phyloP scores from a whole-genome alignment of 2,113 vertebrate species.

The Rynchops niger region DNA sequence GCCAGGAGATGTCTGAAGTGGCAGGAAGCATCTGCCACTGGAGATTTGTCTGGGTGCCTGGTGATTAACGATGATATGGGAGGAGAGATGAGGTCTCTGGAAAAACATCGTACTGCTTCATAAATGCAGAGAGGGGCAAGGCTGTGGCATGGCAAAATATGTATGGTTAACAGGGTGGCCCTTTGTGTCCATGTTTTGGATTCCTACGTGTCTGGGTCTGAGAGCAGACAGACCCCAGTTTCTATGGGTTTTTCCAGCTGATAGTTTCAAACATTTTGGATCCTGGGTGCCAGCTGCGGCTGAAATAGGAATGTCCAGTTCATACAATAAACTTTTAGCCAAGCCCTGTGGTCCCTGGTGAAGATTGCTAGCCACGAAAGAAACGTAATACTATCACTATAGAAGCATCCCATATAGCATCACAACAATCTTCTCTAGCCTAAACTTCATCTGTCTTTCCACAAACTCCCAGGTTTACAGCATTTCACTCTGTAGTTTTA shows the following conservation, averaged over 20 bases:
- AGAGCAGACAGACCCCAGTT: accelerated
- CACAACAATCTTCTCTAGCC: not conserved
- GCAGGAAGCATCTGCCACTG: accelerated
- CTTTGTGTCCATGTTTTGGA: not conserved
- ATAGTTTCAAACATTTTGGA: not conserved
- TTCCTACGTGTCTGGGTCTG: not conserved
- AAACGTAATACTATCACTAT: not conserved
- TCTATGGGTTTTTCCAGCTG: not conserved
- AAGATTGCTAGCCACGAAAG: not conserved
- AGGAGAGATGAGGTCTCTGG: not conserved
- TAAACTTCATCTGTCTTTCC: not conserved
- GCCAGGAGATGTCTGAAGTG: not conserved
- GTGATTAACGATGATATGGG: not conserved
- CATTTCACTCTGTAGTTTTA: not conserved
- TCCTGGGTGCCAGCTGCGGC: not conserved
- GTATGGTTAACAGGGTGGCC: not conserved
- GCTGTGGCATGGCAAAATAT: not conserved
- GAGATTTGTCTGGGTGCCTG: not conserved
- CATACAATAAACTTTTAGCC: not conserved
- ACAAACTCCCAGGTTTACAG: not conserved
- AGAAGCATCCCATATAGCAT: not conserved
- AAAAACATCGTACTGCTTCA: accelerated
- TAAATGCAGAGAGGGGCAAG: not conserved
- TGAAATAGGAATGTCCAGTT: not conserved
- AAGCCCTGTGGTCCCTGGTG: not conserved